A percentile compares a stretch with the other conserved stretches of the same genome.
Evolutionary conservation across 2,797 vertebrate species (phyloP).

Genomic region (Phalloptychus januarius): DNA sequence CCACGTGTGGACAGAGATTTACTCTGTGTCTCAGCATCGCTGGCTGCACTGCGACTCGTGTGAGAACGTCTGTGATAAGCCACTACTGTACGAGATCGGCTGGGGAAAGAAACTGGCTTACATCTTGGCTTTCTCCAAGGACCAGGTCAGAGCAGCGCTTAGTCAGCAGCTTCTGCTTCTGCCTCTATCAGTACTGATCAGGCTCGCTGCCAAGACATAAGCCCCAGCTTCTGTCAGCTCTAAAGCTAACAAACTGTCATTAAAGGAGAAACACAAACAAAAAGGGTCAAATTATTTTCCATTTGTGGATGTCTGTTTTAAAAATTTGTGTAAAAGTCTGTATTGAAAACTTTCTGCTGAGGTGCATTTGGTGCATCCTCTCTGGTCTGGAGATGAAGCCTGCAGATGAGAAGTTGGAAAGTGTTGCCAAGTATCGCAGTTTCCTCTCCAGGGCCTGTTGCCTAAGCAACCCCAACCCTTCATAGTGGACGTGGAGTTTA

Average conservation of each 20-base stretch:
- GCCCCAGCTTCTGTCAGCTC: background rate
- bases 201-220: background rate
- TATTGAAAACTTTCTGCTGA: background rate
- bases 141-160: conserved; percentile 83
- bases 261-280: background rate
- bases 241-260: background rate
- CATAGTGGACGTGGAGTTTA: background rate
- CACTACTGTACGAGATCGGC: conserved; percentile 93
- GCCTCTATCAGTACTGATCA: background rate
- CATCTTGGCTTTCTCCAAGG: conserved; percentile 93
- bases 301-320: background rate
- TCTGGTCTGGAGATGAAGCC: background rate
- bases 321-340: background rate
- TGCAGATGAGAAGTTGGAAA: too few relatives aligned
- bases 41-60: conserved; percentile 98
- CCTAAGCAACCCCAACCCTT: background rate
- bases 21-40: conserved; percentile 87
- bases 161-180: background rate
- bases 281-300: background rate
- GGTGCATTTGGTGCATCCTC: background rate
- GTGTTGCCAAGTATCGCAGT: background rate
- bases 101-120: conserved; percentile 97
- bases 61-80: conserved; percentile 93
- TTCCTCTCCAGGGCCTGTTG: background rate
- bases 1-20: conserved; percentile 98